These are phyloP conservation scores for Laupala kohalensis DNA, from an alignment of 1,140 invertebrate species.

Conservation along the genomic window DNA sequence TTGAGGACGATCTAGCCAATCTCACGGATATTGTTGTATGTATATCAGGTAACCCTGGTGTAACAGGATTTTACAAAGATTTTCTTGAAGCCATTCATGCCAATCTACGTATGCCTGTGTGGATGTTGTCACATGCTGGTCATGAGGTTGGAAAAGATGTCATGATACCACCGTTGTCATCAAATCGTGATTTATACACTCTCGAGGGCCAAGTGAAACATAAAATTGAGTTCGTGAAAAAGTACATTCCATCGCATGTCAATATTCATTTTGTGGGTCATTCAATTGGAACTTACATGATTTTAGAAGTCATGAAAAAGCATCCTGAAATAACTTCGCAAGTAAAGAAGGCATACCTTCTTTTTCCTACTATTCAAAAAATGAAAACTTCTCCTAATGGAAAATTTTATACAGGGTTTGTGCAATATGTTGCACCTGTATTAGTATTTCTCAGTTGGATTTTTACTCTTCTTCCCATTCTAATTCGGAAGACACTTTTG, in stretches of 20 bases:
- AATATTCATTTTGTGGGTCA: constrained; percentile 66
- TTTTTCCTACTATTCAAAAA: constrained; percentile 72
- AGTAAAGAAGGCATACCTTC: constrained; percentile 44
- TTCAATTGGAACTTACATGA: constrained; percentile 72
- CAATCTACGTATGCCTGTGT: constrained; percentile 45
- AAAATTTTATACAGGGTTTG: constrained; percentile 36
- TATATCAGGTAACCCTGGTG: constrained; percentile 56
- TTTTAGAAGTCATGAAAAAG: constrained; percentile 55
- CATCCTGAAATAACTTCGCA: constrained; percentile 28
- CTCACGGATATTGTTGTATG: constrained; percentile 37
- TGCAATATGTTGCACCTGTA: constrained; percentile 37
- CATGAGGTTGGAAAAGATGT: constrained; percentile 26
- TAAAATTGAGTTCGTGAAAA: constrained; percentile 60
- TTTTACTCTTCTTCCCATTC: constrained; percentile 41
- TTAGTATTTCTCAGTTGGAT: constrained; percentile 41
- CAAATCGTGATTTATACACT: constrained; percentile 43
- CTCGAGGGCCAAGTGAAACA: constrained; percentile 66
- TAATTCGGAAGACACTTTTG: constrained; percentile 35
- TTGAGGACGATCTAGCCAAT: constrained; percentile 42
- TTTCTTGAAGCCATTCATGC: constrained; percentile 50
- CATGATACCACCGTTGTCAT: constrained; percentile 31
- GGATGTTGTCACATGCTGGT: constrained; percentile 59
- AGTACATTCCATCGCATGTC: constrained; percentile 50
- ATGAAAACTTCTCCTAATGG: constrained; percentile 62
- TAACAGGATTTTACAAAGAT: constrained; percentile 52